phyloP scores from a whole-genome alignment of 2,113 vertebrate species.

The Pygoscelis adeliae region DNA sequence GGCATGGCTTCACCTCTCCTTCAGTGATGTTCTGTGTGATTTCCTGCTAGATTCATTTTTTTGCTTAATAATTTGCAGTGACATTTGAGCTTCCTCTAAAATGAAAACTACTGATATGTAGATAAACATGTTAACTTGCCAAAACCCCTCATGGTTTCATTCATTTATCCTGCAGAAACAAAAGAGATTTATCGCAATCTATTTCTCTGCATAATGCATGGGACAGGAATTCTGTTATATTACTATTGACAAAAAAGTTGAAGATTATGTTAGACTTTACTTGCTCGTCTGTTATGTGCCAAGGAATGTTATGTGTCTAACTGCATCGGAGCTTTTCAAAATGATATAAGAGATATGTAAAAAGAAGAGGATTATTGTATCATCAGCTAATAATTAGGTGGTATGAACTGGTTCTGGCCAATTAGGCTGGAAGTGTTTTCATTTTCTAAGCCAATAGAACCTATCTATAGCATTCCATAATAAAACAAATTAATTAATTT shows the following conservation, averaged over 20 bases:
- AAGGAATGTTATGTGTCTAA: neutral
- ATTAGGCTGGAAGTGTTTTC: conserved; percentile 1
- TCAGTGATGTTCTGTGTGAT: neutral
- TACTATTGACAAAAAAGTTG: neutral
- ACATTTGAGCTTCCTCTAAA: neutral
- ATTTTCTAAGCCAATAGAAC: conserved; percentile 6
- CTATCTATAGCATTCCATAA: neutral
- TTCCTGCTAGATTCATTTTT: neutral
- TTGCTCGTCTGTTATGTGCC: neutral
- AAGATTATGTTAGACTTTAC: neutral
- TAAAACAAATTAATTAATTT: conserved; percentile 23
- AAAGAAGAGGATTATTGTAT: neutral
- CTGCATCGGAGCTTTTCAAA: neutral
- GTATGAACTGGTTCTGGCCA: neutral
- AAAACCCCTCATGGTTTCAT: neutral
- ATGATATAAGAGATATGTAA: neutral
- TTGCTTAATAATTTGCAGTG: neutral
- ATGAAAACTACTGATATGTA: neutral
- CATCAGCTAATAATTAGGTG: neutral
- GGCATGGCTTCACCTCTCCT: neutral
- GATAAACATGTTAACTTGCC: neutral
- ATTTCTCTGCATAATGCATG: neutral
- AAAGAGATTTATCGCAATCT: neutral
- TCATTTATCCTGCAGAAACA: neutral
- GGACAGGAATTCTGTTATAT: neutral